A percentile compares a stretch with the other conserved stretches of the same genome.
These are phyloP conservation scores for Dendrolimus houi DNA, from an alignment of 2,888 invertebrate genomes.

Conservation along the genomic window DNA sequence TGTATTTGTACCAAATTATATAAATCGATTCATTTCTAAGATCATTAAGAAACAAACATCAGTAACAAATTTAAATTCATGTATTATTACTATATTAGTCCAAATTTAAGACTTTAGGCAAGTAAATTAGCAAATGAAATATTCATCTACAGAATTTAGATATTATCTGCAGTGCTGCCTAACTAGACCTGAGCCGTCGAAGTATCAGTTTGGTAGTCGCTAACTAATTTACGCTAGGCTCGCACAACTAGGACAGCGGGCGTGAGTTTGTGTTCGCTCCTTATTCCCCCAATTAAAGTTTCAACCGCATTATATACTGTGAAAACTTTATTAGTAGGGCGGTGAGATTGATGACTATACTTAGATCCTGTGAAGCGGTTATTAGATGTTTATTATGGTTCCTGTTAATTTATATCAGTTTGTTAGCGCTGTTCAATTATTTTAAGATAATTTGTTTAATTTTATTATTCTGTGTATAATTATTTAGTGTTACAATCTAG, in stretches of 20 bases:
- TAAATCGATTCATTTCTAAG: no score
- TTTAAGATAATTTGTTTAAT: no score
- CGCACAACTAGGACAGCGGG: constrained; percentile 25
- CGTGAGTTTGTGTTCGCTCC: constrained; percentile 46
- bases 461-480: no score
- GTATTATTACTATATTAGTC: no score
- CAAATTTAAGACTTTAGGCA: no score
- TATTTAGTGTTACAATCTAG: no score
- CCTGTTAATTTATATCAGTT: no score
- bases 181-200: constrained; percentile 41
- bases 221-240: constrained; percentile 55
- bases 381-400: background rate
- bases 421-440: no score
- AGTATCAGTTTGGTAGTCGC: constrained; percentile 54
- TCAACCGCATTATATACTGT: constrained; percentile 26
- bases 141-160: constrained; percentile 17
- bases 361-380: background rate
- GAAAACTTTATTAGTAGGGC: constrained; percentile 8
- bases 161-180: constrained; percentile 20
- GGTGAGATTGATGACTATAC: constrained; percentile 4
- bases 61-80: no score
- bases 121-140: constrained; percentile 6
- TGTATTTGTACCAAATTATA: no score
- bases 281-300: constrained; percentile 61
- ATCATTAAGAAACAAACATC: no score